Evolutionary conservation across 1,140 invertebrate species (phyloP), one percentile per base, ranked within the genome.

Genomic region (Thrips palmi): DNA sequence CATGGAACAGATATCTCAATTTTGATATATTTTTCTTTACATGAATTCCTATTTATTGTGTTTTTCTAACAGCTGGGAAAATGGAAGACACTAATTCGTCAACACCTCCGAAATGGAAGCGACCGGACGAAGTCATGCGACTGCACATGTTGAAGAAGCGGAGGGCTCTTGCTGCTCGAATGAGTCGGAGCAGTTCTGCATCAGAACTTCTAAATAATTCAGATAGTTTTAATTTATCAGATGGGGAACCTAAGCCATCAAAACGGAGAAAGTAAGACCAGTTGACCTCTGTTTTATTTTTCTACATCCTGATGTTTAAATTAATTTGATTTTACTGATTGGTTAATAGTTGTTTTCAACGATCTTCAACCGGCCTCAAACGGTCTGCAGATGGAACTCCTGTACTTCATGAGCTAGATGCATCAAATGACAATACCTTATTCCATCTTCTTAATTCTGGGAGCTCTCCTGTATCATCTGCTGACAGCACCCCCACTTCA

Each of bases 101-200:
- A 28, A 49, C 49, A 2, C 21, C 50, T 20, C 44, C 56, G 38
- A 54, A 64, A 54, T 73, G 70, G 70, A 62, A 60, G 23, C 61
- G 58, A 40, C 70, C 71, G 1, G 60, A 68, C 18, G 59, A 80
- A 56, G 67, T 78, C 23, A 72, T 78, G 69, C 66, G 65, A 50
- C 46, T 78, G 14, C 67, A 74, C 52, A 65, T 68, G 39, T 46
- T 78, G 32, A 77, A 76, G 44, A 70, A 68, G 50, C 78, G 79
- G 55, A 65, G 65, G 54, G 71, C 73, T 11, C 58, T 81, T 30
- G 69, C 78, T 56, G 70, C 70, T 43, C 57, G 68, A 37, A 64
- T 77, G 40, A 61, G 54, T 24, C 53, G 52, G 32, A 45, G 49
- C 33, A 43, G 50, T 23, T 39, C 40, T 30, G 46, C 53, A 39